phyloP scores from a whole-genome alignment of 2,888 invertebrate species.

The Sphinx pinastri region DNA sequence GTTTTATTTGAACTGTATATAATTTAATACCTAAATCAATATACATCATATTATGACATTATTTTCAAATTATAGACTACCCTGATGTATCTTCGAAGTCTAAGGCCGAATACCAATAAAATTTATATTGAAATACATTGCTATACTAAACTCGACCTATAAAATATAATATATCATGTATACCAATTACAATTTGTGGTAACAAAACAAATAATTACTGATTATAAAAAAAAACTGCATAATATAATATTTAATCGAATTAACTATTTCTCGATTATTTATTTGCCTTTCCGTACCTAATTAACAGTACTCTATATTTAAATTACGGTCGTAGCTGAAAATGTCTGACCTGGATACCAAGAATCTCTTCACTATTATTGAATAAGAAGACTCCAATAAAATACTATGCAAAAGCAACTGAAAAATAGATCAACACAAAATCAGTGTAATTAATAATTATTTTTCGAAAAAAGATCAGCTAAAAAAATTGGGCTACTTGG shows the following conservation, averaged over 20 bases:
- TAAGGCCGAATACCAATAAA: no score
- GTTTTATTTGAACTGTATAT: slow-evolving; percentile 41
- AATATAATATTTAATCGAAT: no score
- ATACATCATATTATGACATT: no score
- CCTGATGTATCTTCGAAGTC: no score
- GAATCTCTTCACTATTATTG: not conserved
- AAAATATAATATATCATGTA: no score
- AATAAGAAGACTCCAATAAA: not conserved
- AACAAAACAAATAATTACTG: not conserved
- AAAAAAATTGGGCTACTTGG: no score
- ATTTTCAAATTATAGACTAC: no score
- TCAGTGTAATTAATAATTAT: no score
- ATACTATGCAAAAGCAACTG: not conserved
- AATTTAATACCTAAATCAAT: not conserved
- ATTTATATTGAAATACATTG: no score
- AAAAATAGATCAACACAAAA: not conserved
- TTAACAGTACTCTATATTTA: slow-evolving; percentile 5
- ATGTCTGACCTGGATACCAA: not conserved
- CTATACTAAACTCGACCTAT: no score
- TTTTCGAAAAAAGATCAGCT: no score
- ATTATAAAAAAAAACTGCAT: not conserved
- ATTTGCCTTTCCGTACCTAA: not conserved
- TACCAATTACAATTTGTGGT: no score
- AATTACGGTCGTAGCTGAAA: not conserved
- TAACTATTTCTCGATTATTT: not conserved